Base-by-base conservation (phyloP, 2,797 vertebrate species). In the Gymnocypris eckloni region DNA sequence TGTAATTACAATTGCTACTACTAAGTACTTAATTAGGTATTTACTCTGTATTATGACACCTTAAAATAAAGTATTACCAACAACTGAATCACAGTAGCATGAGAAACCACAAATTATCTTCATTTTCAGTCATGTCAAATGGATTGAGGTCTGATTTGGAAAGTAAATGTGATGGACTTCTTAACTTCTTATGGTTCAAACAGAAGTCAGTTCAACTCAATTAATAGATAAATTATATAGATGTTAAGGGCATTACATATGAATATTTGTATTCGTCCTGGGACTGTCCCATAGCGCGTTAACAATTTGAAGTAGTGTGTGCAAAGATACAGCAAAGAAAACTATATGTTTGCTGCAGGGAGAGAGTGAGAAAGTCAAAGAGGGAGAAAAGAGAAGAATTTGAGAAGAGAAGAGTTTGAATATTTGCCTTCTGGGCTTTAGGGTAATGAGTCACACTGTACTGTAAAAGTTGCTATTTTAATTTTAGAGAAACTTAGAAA, bases 201-300 rank as follows among this genome's bases (percentile, higher is more conserved):
- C 85, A 89, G 73, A 87, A 90, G 91, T 92, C 90, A 89, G 87
- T 43, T 15, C 88, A 82, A 71, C 90, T 79, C 90, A 77, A 86
- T 88, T 87, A 92, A 92, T 92, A 87, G 89, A 90, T 87, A 88
- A 90, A 88, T 86, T 92, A 92, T 94, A 92, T 87, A 92, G 86
- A 92, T 92, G 89, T 81, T 70, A 84, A 85, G 83, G 67, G 83
- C 73, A 45, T 87, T 78, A 90, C 91, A 93, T 92, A 93, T 89
- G 90, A 89, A 90, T 87, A 76, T 81, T 66, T 28, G 7, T 80
- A 59, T 77, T 87, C 81, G 86, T 85, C 83, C 88, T 87, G 81
- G 15, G 77, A 84, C 85, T 87, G 90, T 87, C 82, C 83, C 81
- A 54, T 70, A 22, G 12, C 59, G 12, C 77, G 25, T 39, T 8